Conservation (phyloP, 2,888 invertebrate genomes). For the Vannuccia rotundouncinata region DNA sequence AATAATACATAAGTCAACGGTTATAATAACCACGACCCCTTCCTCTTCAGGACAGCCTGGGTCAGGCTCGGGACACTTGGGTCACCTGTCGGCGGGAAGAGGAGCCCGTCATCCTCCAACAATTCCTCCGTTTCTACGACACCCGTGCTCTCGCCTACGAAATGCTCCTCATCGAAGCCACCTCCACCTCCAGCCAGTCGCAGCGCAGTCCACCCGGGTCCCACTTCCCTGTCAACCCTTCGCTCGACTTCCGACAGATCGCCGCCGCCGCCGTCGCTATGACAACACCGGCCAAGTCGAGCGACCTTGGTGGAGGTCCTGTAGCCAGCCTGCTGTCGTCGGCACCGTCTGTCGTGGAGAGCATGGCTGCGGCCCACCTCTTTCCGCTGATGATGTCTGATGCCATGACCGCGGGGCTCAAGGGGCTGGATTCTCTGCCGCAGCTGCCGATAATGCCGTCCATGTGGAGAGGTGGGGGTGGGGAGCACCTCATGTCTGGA, state of each 20-base stretch:
- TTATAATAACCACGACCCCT: too few relatives aligned
- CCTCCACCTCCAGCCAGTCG: background rate
- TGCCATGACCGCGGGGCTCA: background rate
- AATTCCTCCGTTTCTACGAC: constrained; percentile 81
- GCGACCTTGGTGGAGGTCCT: too few relatives aligned
- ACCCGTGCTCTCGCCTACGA: constrained; percentile 73
- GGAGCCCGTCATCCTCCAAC: constrained; percentile 81
- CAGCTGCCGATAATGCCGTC: background rate
- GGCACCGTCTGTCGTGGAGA: background rate
- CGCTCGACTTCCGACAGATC: background rate
- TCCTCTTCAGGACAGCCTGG: constrained; percentile 73
- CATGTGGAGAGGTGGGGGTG: background rate
- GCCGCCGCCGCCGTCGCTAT: background rate
- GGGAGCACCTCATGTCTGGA: background rate
- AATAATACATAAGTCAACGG: too few relatives aligned
- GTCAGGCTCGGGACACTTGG: constrained; percentile 78
- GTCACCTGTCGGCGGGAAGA: constrained; percentile 77
- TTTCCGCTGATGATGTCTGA: background rate
- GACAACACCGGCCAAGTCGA: background rate
- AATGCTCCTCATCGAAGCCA: constrained; percentile 57
- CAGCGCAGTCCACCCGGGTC: background rate
- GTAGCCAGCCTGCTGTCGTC: background rate
- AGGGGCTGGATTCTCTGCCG: background rate
- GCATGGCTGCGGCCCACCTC: background rate
- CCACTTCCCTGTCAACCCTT: background rate